Evolutionary conservation across 1,140 invertebrate genomes (phyloP), one percentile per base, ranked within the genome.

Genomic region (Diorhabda elongata): DNA sequence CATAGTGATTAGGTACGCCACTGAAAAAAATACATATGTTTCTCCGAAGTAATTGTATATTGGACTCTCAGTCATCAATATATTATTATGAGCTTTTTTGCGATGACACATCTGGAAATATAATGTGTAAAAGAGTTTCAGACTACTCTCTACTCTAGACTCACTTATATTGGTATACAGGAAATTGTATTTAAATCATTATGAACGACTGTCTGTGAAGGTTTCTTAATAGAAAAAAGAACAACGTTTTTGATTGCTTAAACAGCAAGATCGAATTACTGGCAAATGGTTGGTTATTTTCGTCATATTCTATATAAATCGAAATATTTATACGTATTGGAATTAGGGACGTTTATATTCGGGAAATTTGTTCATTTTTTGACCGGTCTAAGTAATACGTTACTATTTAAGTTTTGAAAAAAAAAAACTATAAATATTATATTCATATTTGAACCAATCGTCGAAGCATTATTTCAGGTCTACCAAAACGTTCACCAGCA

Each of bases 171-270:
- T 60, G 65, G 58, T 58, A 60, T 9, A 67, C 56, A 58, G 65
- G 65, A 67, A 67, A 67, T 67, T 60, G 65, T 67, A 67, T 67
- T 67, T 67, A 67, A 60, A 67, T 67, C 65, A 67, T 67, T 67
- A 59, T 59, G 44, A 44, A 45, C 65, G 65, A 67, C 65, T 65
- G 64, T 43, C 47, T 58, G 64, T 57, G 61, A 62, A 43, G 44
- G n/a, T 62, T 62, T 62, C 44, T 62, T 62, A 43, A 11, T 11
- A 26, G n/a, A 44, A 44, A 62, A 44, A 62, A 62, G 6, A n/a
- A 44, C 42, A 62, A 26, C 41, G 7, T 41, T 42, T 44, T 5
- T 62, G 61, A 62, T 62, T 62, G 44, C 44, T 62, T 9, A 44
- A 62, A 62, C 61, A 62, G 61, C 43, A 44, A 44, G 61, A 62